Percentiles rank a stretch among this genome's conserved stretches.
Evolutionary conservation across 35 echinoderm and acorn worm species (phyloP).

Genomic region (Ptychodera flava): DNA sequence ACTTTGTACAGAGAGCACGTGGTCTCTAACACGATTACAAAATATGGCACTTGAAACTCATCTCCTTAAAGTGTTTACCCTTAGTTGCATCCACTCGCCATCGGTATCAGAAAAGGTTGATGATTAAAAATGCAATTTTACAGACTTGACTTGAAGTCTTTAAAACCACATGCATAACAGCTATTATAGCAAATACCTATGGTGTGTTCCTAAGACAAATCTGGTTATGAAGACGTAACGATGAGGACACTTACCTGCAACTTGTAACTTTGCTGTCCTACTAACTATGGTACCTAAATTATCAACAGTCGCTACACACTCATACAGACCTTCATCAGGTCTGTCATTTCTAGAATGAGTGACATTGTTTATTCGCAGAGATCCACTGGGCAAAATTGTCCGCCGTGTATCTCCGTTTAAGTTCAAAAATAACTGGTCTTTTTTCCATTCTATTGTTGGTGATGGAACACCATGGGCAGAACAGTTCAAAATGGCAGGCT

Average conservation of each 20-base stretch:
- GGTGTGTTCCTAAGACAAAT: too few species aligned
- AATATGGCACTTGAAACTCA: too few species aligned
- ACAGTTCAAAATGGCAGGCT: not conserved
- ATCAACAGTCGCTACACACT: not conserved
- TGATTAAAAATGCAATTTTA: too few species aligned
- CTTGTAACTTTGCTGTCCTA: not conserved
- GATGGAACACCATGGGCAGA: not conserved
- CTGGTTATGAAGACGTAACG: too few species aligned
- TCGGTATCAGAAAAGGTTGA: too few species aligned
- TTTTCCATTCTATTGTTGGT: not conserved
- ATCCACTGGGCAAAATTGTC: not conserved
- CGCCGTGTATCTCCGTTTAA: not conserved
- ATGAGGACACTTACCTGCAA: not conserved
- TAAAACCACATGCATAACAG: too few species aligned
- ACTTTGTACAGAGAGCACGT: too few species aligned
- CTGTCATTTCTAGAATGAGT: not conserved
- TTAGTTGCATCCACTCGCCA: too few species aligned
- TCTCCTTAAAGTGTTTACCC: too few species aligned
- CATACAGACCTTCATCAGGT: not conserved
- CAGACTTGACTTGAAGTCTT: too few species aligned
- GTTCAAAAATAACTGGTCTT: not conserved
- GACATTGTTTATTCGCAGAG: not conserved
- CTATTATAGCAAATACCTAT: too few species aligned
- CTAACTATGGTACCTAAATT: not conserved
- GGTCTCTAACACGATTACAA: too few species aligned